Base-by-base conservation (phyloP, 2,888 invertebrate species). In the Napeogenes inachia region DNA sequence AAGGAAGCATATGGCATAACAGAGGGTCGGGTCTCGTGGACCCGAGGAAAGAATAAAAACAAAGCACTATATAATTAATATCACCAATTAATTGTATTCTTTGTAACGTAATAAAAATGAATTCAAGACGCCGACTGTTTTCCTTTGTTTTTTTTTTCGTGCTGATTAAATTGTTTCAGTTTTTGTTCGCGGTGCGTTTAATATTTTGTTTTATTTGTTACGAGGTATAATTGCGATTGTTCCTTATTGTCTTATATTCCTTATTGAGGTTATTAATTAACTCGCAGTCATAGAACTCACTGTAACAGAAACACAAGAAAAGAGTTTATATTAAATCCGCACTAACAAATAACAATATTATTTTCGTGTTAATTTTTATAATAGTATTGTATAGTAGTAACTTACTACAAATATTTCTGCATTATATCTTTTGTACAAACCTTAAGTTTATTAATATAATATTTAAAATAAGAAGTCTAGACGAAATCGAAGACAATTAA, bases 11-110 rank as follows among this genome's bases (percentile, higher is more conserved):
- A 82, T 84, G 84, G 73, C 71, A 46, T 63, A 71, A 81, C 76
- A 80, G 78, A 74, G 71, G 73, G 54, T 57, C 56, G 63, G 61
- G 59, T 59, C 61, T 64, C 65, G 61, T 66, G 70, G 68, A 69
- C 68, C 70, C 57, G 61, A 68, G 68, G 68, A 73, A 77, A 71
- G 75, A 74, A 73, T 74, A 77, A 77, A 79, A 83, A 85, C 81
- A 85, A 87, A 84, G 82, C 80, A 80, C 73, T 73, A 76, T 76
- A 84, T 83, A 88, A 89, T 89, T 88, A 89, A 88, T 87, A 84
- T 82, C 79, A 74, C 77, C 83, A 85, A 89, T 89, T 87, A 89
- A 84, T 84, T 80, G 74, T 75, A 71, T 79, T 81, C 82, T 81
- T 87, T 85, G 82, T 85, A 74, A 68, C 60, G 69, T 74, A 71